Base-by-base conservation (phyloP, 2,797 vertebrate species). In the Hephaestus fuliginosus region DNA sequence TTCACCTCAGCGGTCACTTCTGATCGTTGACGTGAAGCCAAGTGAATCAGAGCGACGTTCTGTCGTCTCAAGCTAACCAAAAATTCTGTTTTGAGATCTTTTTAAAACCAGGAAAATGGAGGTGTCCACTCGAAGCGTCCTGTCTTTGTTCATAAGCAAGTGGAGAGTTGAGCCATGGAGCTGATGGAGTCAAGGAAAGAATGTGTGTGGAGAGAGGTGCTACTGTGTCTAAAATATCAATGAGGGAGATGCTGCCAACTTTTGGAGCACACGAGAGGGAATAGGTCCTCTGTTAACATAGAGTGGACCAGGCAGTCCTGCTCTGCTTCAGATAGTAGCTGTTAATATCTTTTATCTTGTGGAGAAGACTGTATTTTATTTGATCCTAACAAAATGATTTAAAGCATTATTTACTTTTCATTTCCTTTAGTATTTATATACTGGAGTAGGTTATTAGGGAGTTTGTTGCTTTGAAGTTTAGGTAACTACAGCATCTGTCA, bases 161-260 rank as follows among this genome's bases (percentile, higher is more conserved):
- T 89, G 70, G 78, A 87, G 90, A 89, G 81, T 91, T 84, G 88
- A 93, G 83, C 89, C 86, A 90, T 85, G 85, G 88, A 90, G 88
- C 91, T 66, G 89, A 92, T 83, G 90, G 88, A 94, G 89, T 88
- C 92, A 85, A 92, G 83, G 83, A 91, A 94, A 92, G 92, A 93
- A 94, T 93, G 91, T 90, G 89, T 90, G 88, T 82, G 70, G 84
- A 88, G 88, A 93, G 91, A 91, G 89, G 91, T 90, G 93, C 89
- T 61, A 84, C 92, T 93, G 92, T 92, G 93, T 94, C 91, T 90
- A 92, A 94, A 93, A 94, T 95, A 91, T 93, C 92, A 94, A 93
- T 94, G 92, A 95, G 92, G 85, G 82, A 81, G 64, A 89, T 78
- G 69, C 87, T 89, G 93, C 90, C 92, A 92, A 89, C 87, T 92